Percentiles rank a stretch among this genome's conserved stretches.
Conservation (phyloP, 1,140 invertebrate genomes). For the Solen grandis region DNA sequence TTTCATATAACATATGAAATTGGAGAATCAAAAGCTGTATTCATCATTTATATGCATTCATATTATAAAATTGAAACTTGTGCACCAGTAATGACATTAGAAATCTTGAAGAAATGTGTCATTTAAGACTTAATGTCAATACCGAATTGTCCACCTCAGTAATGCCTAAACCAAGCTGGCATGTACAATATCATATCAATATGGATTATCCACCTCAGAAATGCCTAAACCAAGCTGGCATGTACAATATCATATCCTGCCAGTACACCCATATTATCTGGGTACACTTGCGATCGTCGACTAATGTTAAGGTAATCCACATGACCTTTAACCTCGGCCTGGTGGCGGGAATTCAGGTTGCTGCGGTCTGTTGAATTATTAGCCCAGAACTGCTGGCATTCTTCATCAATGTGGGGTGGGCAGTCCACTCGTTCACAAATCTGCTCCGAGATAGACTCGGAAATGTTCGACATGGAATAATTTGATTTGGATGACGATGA, state of each 20-base stretch:
- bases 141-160: too few species aligned
- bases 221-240: slow-evolving; percentile 50
- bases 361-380: slow-evolving; percentile 17
- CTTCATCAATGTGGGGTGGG: neutral
- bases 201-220: too few species aligned
- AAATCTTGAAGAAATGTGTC: too few species aligned
- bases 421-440: neutral
- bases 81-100: too few species aligned
- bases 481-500: slow-evolving; percentile 51
- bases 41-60: too few species aligned
- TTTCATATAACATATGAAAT: too few species aligned
- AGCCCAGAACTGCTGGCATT: slow-evolving; percentile 37
- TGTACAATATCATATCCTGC: slow-evolving; percentile 53
- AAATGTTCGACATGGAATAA: slow-evolving; percentile 56
- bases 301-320: slow-evolving; percentile 48
- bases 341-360: neutral
- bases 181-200: too few species aligned
- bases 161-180: too few species aligned
- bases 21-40: too few species aligned
- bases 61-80: too few species aligned
- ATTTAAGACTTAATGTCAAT: too few species aligned
- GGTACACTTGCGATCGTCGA: slow-evolving; percentile 34
- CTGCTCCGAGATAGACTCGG: slow-evolving; percentile 7
- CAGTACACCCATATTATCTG: slow-evolving; percentile 28
- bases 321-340: slow-evolving; percentile 11